A percentile compares a stretch with the other conserved stretches of the same genome.
phyloP scores from a whole-genome alignment of 2,888 invertebrate genomes.

The Trissoscelio sp. region DNA sequence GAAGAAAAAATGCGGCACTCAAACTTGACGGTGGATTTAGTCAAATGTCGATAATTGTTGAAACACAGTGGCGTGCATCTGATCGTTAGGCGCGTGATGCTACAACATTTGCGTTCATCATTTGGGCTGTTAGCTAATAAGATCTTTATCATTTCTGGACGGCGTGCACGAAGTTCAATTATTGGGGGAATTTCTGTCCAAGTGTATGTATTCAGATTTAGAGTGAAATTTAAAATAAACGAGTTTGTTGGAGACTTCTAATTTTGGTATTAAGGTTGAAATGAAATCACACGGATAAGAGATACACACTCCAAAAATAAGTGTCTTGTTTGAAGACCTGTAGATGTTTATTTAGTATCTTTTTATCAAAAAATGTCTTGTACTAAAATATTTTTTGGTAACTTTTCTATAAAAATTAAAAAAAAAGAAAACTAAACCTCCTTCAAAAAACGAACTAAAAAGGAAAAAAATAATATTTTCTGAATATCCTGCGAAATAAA shows the following conservation, averaged over 20 bases:
- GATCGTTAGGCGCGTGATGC: slow-evolving; percentile 33
- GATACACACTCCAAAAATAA: too few relatives aligned
- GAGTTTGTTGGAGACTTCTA: neutral
- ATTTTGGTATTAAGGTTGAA: neutral
- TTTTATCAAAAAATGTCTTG: too few relatives aligned
- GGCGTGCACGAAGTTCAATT: slow-evolving; percentile 17
- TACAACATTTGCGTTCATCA: slow-evolving; percentile 39
- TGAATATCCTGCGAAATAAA: too few relatives aligned
- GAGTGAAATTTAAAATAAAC: neutral
- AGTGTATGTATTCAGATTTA: too few relatives aligned
- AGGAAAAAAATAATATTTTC: too few relatives aligned
- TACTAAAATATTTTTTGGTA: too few relatives aligned
- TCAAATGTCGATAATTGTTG: slow-evolving; percentile 25
- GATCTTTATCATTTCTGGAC: slow-evolving; percentile 49
- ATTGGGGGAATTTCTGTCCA: neutral
- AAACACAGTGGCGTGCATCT: slow-evolving; percentile 14
- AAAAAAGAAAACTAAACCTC: too few relatives aligned
- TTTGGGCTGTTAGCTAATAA: slow-evolving; percentile 54
- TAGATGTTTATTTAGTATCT: too few relatives aligned
- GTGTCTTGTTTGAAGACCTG: too few relatives aligned
- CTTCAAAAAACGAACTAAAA: too few relatives aligned
- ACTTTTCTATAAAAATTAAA: too few relatives aligned
- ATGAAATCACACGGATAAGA: too few relatives aligned
- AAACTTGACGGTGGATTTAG: neutral
- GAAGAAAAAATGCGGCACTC: neutral